These are phyloP conservation scores for Dolichallabes microphthalmus DNA, from an alignment of 2,113 vertebrate genomes.

Conservation along the genomic window DNA sequence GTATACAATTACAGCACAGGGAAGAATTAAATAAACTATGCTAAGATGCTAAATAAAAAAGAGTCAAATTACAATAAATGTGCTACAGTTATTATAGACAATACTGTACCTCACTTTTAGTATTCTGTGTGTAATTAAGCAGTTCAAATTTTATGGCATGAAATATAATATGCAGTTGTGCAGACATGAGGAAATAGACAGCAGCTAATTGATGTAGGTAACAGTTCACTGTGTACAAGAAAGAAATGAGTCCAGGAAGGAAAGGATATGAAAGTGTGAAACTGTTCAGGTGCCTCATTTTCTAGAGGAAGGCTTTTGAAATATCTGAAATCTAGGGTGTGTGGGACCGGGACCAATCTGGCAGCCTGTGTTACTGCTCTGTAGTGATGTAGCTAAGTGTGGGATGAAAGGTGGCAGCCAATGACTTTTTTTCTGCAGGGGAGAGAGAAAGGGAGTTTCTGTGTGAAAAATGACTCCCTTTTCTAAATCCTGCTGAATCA, in stretches of 20 bases:
- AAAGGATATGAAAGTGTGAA: background rate
- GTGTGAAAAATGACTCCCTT: background rate
- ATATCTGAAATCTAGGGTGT: background rate
- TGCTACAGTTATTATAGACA: background rate
- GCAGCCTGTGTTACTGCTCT: background rate
- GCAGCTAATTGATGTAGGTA: background rate
- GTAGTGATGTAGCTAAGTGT: background rate
- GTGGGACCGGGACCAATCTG: background rate
- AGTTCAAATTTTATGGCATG: background rate
- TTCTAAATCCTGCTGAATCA: slow-evolving; percentile 3
- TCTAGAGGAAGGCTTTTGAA: background rate
- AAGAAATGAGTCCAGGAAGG: background rate
- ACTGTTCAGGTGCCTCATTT: background rate
- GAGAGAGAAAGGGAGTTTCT: background rate
- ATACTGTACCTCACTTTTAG: background rate
- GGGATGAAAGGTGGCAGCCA: background rate
- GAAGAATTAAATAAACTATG: background rate
- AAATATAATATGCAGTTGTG: background rate
- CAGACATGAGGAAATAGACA: background rate
- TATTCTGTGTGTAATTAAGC: background rate
- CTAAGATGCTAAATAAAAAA: background rate
- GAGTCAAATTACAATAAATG: background rate
- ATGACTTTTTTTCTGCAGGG: background rate
- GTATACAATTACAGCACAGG: background rate
- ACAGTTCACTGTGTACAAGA: background rate